Conservation (phyloP, 2,113 vertebrate species). For the rabbit (Oryctolagus cuniculus) region DNA sequence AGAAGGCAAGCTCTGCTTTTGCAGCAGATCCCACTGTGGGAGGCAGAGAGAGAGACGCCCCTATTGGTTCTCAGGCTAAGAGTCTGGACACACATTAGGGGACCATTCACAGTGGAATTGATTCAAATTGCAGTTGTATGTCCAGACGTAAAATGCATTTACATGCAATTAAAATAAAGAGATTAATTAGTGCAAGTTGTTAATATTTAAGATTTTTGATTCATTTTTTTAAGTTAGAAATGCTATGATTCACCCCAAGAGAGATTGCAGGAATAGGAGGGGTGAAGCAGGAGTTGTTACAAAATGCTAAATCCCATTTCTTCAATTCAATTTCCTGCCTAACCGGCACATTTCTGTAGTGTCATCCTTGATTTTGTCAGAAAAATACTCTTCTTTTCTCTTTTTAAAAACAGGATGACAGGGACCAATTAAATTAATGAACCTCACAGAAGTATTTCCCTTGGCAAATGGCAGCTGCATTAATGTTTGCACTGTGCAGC, state of each 20-base stretch:
- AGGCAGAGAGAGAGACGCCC: neutral
- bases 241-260: neutral
- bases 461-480: slow-evolving; percentile 80
- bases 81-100: no score
- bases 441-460: slow-evolving; percentile 85
- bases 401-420: slow-evolving; percentile 86
- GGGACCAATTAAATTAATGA: slow-evolving; percentile 89
- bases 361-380: slow-evolving; percentile 81
- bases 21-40: no score
- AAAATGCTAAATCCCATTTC: neutral
- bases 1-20: neutral
- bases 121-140: neutral
- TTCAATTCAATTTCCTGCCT: slow-evolving; percentile 62
- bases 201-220: neutral
- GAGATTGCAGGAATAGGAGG: neutral
- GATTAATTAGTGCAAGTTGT: neutral
- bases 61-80: neutral
- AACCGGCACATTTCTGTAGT: slow-evolving; percentile 33
- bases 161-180: neutral
- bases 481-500: slow-evolving; percentile 78
- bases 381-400: slow-evolving; percentile 76
- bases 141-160: neutral
- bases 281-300: neutral
- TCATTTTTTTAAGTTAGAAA: neutral
- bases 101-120: neutral